A percentile compares a stretch with the other conserved stretches of the same genome.
Evolutionary conservation across 1,140 invertebrate genomes (phyloP).

Genomic region (Drepana arcuata): DNA sequence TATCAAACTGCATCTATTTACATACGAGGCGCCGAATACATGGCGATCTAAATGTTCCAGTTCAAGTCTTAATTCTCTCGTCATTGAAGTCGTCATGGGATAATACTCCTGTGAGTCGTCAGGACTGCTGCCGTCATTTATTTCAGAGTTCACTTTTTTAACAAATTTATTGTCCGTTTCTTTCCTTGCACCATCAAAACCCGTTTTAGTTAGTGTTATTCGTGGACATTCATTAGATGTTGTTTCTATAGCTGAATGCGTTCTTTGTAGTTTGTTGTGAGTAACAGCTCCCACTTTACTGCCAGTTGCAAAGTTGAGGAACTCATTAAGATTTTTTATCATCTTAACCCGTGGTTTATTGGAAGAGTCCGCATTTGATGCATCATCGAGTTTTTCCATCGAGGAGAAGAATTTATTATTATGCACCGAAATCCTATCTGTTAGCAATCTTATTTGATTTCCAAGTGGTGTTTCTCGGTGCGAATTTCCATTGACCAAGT

Average conservation of each 20-base stretch:
- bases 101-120: slow-evolving; percentile 87
- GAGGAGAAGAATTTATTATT: slow-evolving; percentile 72
- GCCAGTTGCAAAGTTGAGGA: slow-evolving; percentile 81
- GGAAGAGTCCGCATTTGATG: slow-evolving; percentile 18
- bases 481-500: slow-evolving; percentile 42
- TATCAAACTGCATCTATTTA: slow-evolving; percentile 44
- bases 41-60: slow-evolving; percentile 86
- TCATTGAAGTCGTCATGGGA: slow-evolving; percentile 89
- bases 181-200: slow-evolving; percentile 27
- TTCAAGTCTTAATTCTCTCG: slow-evolving; percentile 84
- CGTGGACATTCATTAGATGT: slow-evolving; percentile 39
- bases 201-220: slow-evolving; percentile 49
- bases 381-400: slow-evolving; percentile 66
- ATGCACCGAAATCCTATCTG: slow-evolving; percentile 62
- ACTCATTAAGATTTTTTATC: slow-evolving; percentile 88
- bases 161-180: slow-evolving; percentile 17
- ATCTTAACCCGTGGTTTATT: slow-evolving; percentile 71
- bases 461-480: slow-evolving; percentile 50
- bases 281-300: slow-evolving; percentile 71
- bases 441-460: slow-evolving; percentile 52
- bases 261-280: slow-evolving; percentile 43
- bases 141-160: slow-evolving; percentile 28
- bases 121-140: slow-evolving; percentile 77
- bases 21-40: slow-evolving; percentile 75
- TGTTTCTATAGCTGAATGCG: slow-evolving; percentile 40